These are phyloP conservation scores for Perca fluviatilis DNA, from an alignment of 2,113 vertebrate genomes.

Conservation along the genomic window DNA sequence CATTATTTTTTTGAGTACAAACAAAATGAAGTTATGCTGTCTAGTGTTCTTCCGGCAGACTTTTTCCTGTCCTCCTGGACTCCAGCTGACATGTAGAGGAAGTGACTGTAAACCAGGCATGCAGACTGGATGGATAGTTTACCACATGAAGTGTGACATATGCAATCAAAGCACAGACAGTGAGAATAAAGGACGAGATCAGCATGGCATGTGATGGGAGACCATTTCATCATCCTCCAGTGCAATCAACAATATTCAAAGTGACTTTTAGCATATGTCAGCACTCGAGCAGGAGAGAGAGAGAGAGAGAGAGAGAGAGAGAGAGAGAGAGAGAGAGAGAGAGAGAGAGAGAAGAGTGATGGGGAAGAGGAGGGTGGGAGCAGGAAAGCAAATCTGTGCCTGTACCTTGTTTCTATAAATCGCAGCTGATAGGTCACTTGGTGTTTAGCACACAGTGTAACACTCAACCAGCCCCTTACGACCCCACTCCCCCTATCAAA, in stretches of 20 bases:
- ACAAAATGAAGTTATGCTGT: background rate
- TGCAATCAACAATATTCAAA: slow-evolving; percentile 22
- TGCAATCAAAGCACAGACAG: background rate
- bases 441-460: slow-evolving; percentile 80
- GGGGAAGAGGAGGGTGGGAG: slow-evolving; percentile 19
- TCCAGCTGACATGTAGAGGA: slow-evolving; percentile 33
- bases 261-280: slow-evolving; percentile 25
- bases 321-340: slow-evolving; percentile 1
- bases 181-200: background rate
- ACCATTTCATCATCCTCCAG: background rate
- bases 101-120: slow-evolving; percentile 52
- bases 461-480: slow-evolving; percentile 36
- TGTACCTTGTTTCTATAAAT: slow-evolving; percentile 85
- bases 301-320: no score
- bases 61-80: background rate
- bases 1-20: background rate
- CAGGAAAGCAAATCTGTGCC: slow-evolving; percentile 73
- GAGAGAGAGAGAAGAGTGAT: slow-evolving; percentile 4
- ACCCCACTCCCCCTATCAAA: slow-evolving; percentile 59
- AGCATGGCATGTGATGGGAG: background rate
- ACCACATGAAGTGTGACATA: slow-evolving; percentile 22
- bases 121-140: slow-evolving; percentile 35
- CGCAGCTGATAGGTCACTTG: slow-evolving; percentile 82
- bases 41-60: background rate
- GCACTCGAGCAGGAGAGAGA: background rate